These are phyloP conservation scores for Choloepus hoffmanni DNA, from an alignment of 2,113 vertebrate species.

Conservation along the genomic window DNA sequence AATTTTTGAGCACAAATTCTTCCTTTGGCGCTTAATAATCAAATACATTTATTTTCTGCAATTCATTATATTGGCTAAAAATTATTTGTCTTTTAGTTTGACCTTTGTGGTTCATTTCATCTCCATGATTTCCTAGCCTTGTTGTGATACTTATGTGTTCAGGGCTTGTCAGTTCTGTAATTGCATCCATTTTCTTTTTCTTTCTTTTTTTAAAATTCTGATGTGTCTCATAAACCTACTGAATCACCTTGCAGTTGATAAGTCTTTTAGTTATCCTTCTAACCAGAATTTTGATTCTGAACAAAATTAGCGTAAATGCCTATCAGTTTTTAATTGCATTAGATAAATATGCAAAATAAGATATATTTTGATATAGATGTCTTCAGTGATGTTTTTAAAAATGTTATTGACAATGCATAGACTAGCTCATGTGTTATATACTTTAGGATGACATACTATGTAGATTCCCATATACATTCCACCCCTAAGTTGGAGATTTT, in stretches of 20 bases:
- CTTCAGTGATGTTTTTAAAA: background rate
- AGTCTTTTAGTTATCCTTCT: background rate
- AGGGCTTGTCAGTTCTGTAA: background rate
- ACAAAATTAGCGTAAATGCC: background rate
- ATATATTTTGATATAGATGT: background rate
- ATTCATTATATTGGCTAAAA: background rate
- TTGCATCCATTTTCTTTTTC: background rate
- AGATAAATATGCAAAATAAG: no score
- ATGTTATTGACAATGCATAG: background rate
- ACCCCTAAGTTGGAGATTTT: no score
- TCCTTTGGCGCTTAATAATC: background rate
- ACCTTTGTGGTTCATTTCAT: background rate
- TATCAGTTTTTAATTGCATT: background rate
- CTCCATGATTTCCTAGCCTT: background rate
- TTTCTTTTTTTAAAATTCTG: background rate
- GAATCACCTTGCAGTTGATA: background rate
- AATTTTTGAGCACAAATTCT: background rate
- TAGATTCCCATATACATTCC: background rate
- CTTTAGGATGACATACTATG: background rate
- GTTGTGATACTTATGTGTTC: background rate
- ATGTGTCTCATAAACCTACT: background rate
- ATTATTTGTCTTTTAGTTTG: background rate
- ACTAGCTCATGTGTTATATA: background rate
- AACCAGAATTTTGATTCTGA: background rate
- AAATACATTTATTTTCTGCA: constrained; percentile 21